Conservation (phyloP, 37 sponge, comb jelly and placozoan species). For the Eunapius fragilis region DNA sequence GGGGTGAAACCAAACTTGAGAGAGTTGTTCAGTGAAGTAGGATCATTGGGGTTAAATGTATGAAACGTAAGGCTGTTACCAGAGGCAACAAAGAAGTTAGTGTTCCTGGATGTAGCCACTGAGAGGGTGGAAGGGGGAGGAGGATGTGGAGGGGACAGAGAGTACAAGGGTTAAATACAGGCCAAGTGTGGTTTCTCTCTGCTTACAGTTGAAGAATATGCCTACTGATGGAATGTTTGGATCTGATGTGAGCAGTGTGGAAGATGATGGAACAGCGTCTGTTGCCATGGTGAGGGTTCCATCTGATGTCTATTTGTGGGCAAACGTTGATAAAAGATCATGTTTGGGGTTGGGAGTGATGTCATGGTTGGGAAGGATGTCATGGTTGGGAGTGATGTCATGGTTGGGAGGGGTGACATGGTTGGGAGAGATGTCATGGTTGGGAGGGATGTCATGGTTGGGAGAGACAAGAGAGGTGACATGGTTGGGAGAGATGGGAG, state of each 20-base stretch:
- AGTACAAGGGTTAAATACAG: too few relatives aligned
- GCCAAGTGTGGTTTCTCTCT: too few relatives aligned
- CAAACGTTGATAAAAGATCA: too few relatives aligned
- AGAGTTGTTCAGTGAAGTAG: neutral
- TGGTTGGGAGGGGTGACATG: neutral
- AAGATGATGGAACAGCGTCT: neutral
- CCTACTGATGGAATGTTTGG: neutral
- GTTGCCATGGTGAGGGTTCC: neutral
- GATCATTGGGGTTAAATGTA: neutral
- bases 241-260: neutral
- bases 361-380: too few relatives aligned
- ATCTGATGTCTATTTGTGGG: neutral
- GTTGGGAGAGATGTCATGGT: neutral
- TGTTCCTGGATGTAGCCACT: neutral
- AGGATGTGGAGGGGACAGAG: neutral
- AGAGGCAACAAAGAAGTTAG: neutral
- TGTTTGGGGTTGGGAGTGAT: too few relatives aligned
- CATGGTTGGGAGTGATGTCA: too few relatives aligned
- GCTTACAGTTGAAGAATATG: neutral
- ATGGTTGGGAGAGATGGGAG: too few relatives aligned
- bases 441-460: too few relatives aligned
- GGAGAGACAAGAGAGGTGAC: too few relatives aligned
- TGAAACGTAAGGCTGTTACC: neutral
- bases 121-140: neutral
- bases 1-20: neutral